Percentiles rank a stretch among this genome's conserved stretches.
phyloP scores from a whole-genome alignment of 2,888 invertebrate species.

The Amphipoea oculea region DNA sequence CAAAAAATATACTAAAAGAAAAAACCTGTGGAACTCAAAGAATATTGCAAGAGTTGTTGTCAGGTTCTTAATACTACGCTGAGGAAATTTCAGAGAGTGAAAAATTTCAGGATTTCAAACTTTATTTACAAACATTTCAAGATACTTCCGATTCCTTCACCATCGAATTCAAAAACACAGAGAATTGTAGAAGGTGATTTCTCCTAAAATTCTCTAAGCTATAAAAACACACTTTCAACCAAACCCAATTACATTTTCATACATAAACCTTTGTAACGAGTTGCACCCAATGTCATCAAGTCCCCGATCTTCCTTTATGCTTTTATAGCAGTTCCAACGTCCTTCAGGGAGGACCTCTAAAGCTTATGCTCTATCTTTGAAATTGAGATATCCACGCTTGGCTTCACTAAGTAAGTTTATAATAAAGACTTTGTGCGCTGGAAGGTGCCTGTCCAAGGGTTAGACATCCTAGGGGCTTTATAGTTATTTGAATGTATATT shows the following conservation, averaged over 20 bases:
- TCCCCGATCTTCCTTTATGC: slow-evolving; percentile 61
- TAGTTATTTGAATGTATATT: slow-evolving; percentile 28
- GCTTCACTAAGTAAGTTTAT: slow-evolving; percentile 64
- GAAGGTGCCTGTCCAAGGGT: slow-evolving; percentile 31
- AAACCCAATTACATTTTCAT: slow-evolving; percentile 48
- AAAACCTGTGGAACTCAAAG: neutral
- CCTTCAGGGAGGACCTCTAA: slow-evolving; percentile 60
- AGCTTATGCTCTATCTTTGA: slow-evolving; percentile 63
- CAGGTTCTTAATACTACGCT: neutral
- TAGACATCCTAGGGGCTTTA: slow-evolving; percentile 32
- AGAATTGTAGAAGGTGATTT: neutral
- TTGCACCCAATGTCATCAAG: slow-evolving; percentile 50
- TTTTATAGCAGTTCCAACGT: slow-evolving; percentile 53
- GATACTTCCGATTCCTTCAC: neutral
- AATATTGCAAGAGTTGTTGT: neutral
- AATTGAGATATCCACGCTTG: slow-evolving; percentile 68
- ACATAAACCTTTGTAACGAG: slow-evolving; percentile 15
- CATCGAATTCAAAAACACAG: neutral
- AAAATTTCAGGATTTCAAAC: neutral
- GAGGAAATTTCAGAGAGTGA: neutral
- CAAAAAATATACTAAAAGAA: neutral
- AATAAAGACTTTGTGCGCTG: slow-evolving; percentile 60
- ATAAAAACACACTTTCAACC: slow-evolving; percentile 1
- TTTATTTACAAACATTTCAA: neutral
- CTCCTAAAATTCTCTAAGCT: neutral